Evolutionary conservation across 1,140 invertebrate species (phyloP), one percentile per base, ranked within the genome.

Genomic region (Atopsyche davidsoni): DNA sequence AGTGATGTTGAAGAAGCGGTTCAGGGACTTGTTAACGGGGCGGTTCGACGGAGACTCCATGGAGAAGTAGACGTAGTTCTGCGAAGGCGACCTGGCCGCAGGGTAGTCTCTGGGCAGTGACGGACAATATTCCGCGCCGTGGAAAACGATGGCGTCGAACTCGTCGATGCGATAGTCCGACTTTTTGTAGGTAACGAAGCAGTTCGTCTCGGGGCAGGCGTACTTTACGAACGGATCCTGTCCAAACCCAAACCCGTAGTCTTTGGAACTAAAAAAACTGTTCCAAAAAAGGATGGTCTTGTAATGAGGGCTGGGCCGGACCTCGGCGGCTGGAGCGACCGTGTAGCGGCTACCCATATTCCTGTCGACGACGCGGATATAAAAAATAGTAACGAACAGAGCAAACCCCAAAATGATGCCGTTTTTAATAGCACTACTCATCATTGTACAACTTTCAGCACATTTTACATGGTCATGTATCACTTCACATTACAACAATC

Each of bases 1-100:
- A 3, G 79, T 81, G 63, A 79, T 72, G 59, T 82, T 80, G 36
- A 79, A 72, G 41, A 65, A 65, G 1, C 53, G 25, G 21, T 49
- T 40, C 21, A 66, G 62, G 19, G 61, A 55, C 22, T 41, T 39
- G 13, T 62, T 39, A 1, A 45, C 52, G 23, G 66, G 62, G 32
- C 64, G 64, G 0, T 60, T 64, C 0, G 60, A 59, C 4, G 67
- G 65, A 0, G 66, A 59, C 58, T 56, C 44, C 19, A 47, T 4
- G 1, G 46, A 46, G 9, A 35, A 41, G 24, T 49, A 60, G n/a
- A 54, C 28, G 17, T 57, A 53, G 3, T 35, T 40, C 35, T 56
- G 53, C 21, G 44, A 64, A 60, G 14, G 59, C 13, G 0, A 57
- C 6, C 10, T 43, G 46, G 2, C 60, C 51, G 2, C 6, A 17